A percentile compares a stretch with the other conserved stretches of the same genome.
phyloP scores from a whole-genome alignment of 2,113 vertebrate genomes.

The Hydropotes inermis region DNA sequence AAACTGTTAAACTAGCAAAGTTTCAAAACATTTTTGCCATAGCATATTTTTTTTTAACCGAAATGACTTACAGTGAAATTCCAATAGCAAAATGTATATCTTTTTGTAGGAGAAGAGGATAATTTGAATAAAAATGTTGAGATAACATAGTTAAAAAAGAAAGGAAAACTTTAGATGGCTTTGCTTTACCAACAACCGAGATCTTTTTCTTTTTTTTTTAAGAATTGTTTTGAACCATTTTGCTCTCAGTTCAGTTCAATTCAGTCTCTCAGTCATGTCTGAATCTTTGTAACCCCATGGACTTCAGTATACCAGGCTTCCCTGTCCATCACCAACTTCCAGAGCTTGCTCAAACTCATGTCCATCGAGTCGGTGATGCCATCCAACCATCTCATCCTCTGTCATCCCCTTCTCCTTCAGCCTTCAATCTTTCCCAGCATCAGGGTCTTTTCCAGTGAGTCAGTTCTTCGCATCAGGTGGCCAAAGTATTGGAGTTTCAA shows the following conservation, averaged over 20 bases:
- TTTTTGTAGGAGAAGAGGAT: not conserved
- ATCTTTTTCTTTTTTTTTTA: not conserved
- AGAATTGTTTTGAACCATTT: not conserved
- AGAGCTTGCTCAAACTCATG: not conserved
- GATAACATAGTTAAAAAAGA: not conserved
- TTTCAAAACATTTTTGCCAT: not conserved
- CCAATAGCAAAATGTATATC: not conserved
- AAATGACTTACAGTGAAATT: not conserved
- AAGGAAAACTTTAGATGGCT: not conserved
- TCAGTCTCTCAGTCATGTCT: not conserved
- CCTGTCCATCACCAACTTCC: not conserved
- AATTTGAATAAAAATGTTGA: not conserved
- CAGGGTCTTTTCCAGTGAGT: not conserved
- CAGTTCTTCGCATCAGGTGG: not conserved
- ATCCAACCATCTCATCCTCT: not conserved
- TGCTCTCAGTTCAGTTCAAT: not conserved
- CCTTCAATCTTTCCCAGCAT: not conserved
- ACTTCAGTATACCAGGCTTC: not conserved
- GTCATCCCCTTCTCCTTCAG: not conserved
- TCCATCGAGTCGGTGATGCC: accelerated
- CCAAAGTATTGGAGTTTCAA: not conserved
- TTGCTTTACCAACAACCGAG: not conserved
- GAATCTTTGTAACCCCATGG: not conserved
- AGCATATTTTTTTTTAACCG: not conserved
- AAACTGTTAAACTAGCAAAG: constrained; percentile 20